phyloP scores from a whole-genome alignment of 2,113 vertebrate genomes.

The Prolemur simus region DNA sequence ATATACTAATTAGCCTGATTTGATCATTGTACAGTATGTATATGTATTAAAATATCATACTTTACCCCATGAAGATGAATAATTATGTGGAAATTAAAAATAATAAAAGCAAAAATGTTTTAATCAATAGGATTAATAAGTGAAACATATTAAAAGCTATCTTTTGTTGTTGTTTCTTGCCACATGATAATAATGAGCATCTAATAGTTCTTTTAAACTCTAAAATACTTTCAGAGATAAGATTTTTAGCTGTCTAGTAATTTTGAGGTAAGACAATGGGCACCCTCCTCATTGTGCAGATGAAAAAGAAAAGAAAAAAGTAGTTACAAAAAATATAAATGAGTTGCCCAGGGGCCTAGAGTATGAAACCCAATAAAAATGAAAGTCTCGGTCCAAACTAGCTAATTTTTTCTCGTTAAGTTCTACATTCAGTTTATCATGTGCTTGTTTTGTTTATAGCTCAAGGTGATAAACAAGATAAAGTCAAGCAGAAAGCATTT shows the following conservation, averaged over 20 bases:
- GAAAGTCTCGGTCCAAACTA: not conserved
- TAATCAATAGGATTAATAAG: not conserved
- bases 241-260: constrained; percentile 4
- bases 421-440: constrained; percentile 39
- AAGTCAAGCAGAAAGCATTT: constrained; percentile 84
- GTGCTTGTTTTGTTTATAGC: constrained; percentile 75
- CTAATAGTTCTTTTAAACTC: constrained; percentile 16
- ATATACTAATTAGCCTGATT: not conserved
- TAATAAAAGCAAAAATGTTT: not conserved
- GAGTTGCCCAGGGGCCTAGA: not conserved
- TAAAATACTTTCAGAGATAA: not conserved
- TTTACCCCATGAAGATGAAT: not conserved
- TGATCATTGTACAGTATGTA: not conserved
- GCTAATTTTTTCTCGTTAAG: not conserved
- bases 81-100: not conserved
- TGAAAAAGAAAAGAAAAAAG: constrained; percentile 11
- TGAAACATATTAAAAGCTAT: not conserved
- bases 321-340: constrained; percentile 24
- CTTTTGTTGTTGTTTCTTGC: not conserved
- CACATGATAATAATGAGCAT: not conserved
- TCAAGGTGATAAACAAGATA: constrained; percentile 82
- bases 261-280: not conserved
- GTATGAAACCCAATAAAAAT: not conserved
- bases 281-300: not conserved
- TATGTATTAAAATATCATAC: not conserved